Conservation (phyloP, 1,140 invertebrate species). For the Drosophila jambulina region DNA sequence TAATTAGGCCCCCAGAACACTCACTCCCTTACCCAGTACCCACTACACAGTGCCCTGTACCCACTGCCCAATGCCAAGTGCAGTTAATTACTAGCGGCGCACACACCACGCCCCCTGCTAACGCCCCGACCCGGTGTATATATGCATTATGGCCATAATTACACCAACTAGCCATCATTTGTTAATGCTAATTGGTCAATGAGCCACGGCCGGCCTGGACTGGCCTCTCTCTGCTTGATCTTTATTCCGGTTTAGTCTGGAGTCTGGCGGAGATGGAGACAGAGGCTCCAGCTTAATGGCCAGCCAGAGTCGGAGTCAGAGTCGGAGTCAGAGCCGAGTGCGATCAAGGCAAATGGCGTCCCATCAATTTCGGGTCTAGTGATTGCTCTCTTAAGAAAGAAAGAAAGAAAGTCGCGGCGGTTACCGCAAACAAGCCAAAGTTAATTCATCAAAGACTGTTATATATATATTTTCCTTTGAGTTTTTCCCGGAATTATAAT, state of each 20-base stretch:
- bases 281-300: slow-evolving; percentile 28
- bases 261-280: background rate
- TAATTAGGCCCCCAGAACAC: slow-evolving; percentile 30
- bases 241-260: slow-evolving; percentile 10
- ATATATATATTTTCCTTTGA: background rate
- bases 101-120: slow-evolving; percentile 62
- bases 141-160: slow-evolving; percentile 81
- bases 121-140: slow-evolving; percentile 60
- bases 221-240: slow-evolving; percentile 6
- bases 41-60: background rate
- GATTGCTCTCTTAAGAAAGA: slow-evolving; percentile 32
- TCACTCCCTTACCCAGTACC: background rate
- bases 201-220: slow-evolving; percentile 38
- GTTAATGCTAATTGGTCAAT: slow-evolving; percentile 83
- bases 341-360: slow-evolving; percentile 49
- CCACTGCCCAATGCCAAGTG: slow-evolving; percentile 21
- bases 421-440: slow-evolving; percentile 31
- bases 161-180: slow-evolving; percentile 83
- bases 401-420: slow-evolving; percentile 10
- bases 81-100: slow-evolving; percentile 46
- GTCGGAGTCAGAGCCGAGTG: background rate
- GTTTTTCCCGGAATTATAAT: slow-evolving; percentile 17
- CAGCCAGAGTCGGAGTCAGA: slow-evolving; percentile 3
- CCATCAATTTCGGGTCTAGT: slow-evolving; percentile 42
- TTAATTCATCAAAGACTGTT: slow-evolving; percentile 16